A percentile compares a stretch with the other conserved stretches of the same genome.
phyloP scores from a whole-genome alignment of 2,113 vertebrate species.

The Neomonachus schauinslandi region DNA sequence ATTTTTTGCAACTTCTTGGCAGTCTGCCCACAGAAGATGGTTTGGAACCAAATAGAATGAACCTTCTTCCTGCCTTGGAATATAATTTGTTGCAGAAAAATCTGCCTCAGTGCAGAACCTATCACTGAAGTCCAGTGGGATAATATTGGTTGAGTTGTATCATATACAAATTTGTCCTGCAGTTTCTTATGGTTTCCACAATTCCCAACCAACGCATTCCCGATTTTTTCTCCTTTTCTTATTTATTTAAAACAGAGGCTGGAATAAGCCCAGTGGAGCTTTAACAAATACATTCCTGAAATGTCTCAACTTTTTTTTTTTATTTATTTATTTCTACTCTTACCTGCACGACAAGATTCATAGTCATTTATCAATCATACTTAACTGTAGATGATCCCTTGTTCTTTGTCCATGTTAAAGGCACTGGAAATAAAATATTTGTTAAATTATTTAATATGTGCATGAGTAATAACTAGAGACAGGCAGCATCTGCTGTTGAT shows the following conservation, averaged over 20 bases:
- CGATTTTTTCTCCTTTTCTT: neutral
- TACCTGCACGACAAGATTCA: neutral
- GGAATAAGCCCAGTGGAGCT: neutral
- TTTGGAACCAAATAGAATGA: neutral
- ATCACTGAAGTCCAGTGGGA: neutral
- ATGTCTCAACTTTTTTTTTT: neutral
- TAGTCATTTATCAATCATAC: neutral
- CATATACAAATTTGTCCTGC: neutral
- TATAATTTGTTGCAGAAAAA: neutral
- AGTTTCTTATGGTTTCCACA: neutral
- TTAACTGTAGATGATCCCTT: neutral
- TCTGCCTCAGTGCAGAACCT: neutral
- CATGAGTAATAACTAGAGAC: neutral
- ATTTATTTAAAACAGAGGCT: neutral
- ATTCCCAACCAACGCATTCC: neutral
- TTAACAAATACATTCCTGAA: neutral
- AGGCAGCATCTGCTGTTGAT: neutral
- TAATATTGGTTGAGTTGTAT: neutral
- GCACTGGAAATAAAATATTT: neutral
- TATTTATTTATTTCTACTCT: neutral
- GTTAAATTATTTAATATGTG: neutral
- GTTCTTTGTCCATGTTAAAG: neutral
- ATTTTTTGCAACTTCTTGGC: neutral
- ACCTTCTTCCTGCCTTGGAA: neutral
- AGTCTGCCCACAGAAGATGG: neutral